Conservation (phyloP, 2,113 vertebrate genomes). For the Grammatotria lemairii region DNA sequence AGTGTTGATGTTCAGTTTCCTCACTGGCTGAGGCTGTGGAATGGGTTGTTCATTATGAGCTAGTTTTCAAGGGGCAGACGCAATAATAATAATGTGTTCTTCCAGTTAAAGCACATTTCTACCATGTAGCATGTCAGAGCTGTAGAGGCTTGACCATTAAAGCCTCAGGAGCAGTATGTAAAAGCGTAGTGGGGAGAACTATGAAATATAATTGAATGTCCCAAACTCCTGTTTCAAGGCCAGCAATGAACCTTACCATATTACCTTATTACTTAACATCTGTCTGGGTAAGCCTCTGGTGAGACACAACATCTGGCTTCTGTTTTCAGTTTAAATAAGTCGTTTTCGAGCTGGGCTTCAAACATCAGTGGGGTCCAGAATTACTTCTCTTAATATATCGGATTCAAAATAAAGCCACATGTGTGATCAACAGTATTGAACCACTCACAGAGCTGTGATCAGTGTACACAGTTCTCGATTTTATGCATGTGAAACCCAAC, state of each 20-base stretch:
- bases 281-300: neutral
- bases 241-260: neutral
- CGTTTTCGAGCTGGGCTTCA: neutral
- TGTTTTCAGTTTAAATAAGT: neutral
- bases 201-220: neutral
- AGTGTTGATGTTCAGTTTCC: neutral
- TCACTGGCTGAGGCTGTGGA: neutral
- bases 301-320: neutral
- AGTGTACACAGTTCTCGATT: neutral
- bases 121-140: neutral
- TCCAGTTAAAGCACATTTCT: neutral
- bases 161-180: neutral
- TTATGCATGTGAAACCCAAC: neutral
- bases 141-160: neutral
- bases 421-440: neutral
- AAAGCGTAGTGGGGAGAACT: neutral
- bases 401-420: neutral
- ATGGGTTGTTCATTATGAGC: neutral
- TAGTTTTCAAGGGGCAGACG: neutral
- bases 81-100: neutral
- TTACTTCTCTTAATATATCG: neutral
- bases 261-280: neutral
- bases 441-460: neutral
- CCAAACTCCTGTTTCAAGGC: neutral
- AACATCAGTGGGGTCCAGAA: neutral